Base-by-base conservation (phyloP, 2,888 invertebrate species). In the Pseudococcus longispinus region DNA sequence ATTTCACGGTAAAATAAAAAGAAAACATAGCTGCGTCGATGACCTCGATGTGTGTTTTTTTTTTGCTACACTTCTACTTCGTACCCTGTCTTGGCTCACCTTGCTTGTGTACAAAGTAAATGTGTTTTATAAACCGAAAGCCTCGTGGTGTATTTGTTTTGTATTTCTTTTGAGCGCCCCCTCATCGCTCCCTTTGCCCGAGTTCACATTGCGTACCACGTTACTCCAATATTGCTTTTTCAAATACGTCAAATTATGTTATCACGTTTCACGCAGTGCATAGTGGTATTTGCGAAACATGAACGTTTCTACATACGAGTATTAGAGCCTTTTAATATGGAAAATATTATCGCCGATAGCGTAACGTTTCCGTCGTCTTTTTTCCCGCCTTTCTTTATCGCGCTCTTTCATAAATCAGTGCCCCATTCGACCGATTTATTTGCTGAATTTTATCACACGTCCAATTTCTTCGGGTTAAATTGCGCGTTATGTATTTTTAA, bases 391-490 rank as follows among this genome's bases (percentile, higher is more conserved):
- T 51, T 51, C 51, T 51, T 51, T 51, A 51, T 51, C 51, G 51
- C 18, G 8, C n/a, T 6, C 51, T 51, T n/a, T 51, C 65, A 65
- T 65, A 65, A 65, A 65, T 65, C 65, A 65, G 20, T 65, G 26
- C 26, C 3, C 51, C n/a, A 65, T 65, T 65, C 26, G 65, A 65
- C 65, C 65, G 65, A 65, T 65, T 65, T 65, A 23, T 65, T 26
- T 65, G 65, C 23, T 15, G 65, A 65, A 65, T 65, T 65, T 65
- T 65, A 65, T 65, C 65, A 51, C 51, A 51, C 51, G 51, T 51
- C 51, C n/a, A 51, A 51, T 51, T 51, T 51, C 51, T 51, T 51
- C 51, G 51, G 51, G 51, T 51, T 51, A 51, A 51, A 51, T 51
- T 51, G 51, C 51, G 51, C 51, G 51, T 51, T 51, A 51, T 51